phyloP scores from a whole-genome alignment of 2,113 vertebrate species.

The Heterotilapia buettikoferi region DNA sequence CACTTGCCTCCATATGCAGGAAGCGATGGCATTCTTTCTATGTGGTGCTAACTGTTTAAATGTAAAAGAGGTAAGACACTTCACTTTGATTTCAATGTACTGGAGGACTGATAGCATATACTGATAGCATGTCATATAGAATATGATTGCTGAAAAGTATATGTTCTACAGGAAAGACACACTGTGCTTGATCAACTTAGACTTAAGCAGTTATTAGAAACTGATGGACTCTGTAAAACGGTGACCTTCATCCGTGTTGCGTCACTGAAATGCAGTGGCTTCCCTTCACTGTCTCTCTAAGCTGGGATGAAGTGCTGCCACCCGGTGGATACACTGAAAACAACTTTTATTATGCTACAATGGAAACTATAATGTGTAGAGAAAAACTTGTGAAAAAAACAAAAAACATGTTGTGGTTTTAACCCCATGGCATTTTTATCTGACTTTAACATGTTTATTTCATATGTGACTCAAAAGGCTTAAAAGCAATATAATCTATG shows the following conservation, averaged over 20 bases:
- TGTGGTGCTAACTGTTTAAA: conserved; percentile 4
- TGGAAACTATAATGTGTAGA: background rate
- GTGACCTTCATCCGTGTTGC: background rate
- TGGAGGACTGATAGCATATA: background rate
- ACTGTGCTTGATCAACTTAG: background rate
- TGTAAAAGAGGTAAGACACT: background rate
- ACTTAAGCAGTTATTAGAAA: background rate
- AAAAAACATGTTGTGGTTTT: background rate
- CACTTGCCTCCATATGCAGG: background rate
- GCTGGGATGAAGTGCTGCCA: conserved; percentile 20
- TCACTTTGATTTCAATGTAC: background rate
- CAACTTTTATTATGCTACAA: background rate
- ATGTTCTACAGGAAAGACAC: background rate
- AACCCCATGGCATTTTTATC: background rate
- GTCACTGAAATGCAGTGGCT: background rate
- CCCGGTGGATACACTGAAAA: conserved; percentile 18
- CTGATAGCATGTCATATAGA: background rate
- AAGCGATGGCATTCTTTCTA: background rate
- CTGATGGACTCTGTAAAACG: background rate
- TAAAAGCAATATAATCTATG: conserved; percentile 34
- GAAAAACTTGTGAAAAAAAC: background rate
- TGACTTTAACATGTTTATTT: background rate
- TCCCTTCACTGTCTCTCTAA: background rate
- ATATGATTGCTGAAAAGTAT: background rate
- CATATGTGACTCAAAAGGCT: background rate